Evolutionary conservation across 1,140 invertebrate species (phyloP).

Genomic region (Psix sp.): DNA sequence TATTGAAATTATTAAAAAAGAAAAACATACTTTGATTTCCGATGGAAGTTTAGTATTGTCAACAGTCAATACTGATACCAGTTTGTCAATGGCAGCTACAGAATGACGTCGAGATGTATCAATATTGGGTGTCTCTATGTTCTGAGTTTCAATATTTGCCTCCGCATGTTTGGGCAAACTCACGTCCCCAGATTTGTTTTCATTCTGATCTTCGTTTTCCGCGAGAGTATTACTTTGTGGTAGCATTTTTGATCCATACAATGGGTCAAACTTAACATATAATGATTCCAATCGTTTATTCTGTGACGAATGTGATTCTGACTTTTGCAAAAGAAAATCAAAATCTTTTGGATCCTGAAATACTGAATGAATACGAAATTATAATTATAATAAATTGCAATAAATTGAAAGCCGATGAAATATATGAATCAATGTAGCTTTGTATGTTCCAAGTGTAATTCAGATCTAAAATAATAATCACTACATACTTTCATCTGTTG

Average conservation of each 20-base stretch:
- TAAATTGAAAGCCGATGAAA: too few species aligned
- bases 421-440: background rate
- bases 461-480: background rate
- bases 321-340: conserved; percentile 40
- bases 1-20: too few species aligned
- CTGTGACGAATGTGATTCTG: conserved; percentile 8
- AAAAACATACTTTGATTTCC: conserved; percentile 63
- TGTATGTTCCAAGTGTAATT: background rate
- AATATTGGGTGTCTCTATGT: conserved; percentile 67
- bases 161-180: conserved; percentile 15
- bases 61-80: conserved; percentile 60
- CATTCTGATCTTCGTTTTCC: conserved; percentile 65
- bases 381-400: background rate
- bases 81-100: conserved; percentile 70
- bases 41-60: conserved; percentile 60
- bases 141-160: conserved; percentile 60
- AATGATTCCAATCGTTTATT: conserved; percentile 43
- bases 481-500: conserved; percentile 40
- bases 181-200: conserved; percentile 57
- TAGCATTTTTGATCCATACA: conserved; percentile 73
- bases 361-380: conserved; percentile 25
- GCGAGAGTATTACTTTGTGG: conserved; percentile 65
- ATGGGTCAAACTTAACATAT: conserved; percentile 79
- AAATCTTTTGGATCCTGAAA: conserved; percentile 49
- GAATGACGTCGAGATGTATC: conserved; percentile 41